Base-by-base conservation (phyloP, 2,888 invertebrate genomes). In the Steinernema carpocapsae region DNA sequence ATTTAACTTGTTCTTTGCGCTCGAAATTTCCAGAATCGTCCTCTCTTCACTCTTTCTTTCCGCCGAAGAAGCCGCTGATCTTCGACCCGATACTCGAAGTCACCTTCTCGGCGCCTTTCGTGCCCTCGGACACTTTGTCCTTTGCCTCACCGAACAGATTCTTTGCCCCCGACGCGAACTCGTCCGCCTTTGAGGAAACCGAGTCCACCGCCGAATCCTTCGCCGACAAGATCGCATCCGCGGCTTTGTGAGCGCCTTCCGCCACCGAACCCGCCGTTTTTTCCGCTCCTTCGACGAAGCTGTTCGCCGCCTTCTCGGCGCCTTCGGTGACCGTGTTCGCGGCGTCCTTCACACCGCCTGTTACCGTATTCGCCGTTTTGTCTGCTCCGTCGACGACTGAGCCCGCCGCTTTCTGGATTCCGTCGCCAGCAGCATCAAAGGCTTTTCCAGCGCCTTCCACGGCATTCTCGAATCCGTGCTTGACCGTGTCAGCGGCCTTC, bases 1-100 rank as follows among this genome's bases (percentile, higher is more conserved):
- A 56, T 56, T 56, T 26, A 22, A 56, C 26, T 56, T 56, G 56
- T 56, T 56, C 56, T 22, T 26, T 26, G 26, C 56, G 26, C 12
- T 19, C 10, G 43, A 14, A 43, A 43, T 43, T 14, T 43, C 43
- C 14, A 48, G 48, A 19, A 7, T 26, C 22, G 26, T 17, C 26
- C 6, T 6, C 26, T 51, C 51, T 51, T 56, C 56, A 56, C 1
- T 56, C 56, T n/a, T n/a, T n/a, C 56, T 56, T 56, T 10, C 56
- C 56, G 22, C 56, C 26, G 26, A 56, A 56, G 56, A 56, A 56
- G 26, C 56, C 26, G 26, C 24, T 24, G 6, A 56, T 6, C 17
- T 56, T 56, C 3, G 51, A 51, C 6, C 56, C 26, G 56, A 56
- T 19, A 26, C 56, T 56, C 24, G 56, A 56, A 6, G 24, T 26